Evolutionary conservation across 2,888 invertebrate genomes (phyloP), one percentile per base, ranked within the genome.

Genomic region (Smittia aterrima): DNA sequence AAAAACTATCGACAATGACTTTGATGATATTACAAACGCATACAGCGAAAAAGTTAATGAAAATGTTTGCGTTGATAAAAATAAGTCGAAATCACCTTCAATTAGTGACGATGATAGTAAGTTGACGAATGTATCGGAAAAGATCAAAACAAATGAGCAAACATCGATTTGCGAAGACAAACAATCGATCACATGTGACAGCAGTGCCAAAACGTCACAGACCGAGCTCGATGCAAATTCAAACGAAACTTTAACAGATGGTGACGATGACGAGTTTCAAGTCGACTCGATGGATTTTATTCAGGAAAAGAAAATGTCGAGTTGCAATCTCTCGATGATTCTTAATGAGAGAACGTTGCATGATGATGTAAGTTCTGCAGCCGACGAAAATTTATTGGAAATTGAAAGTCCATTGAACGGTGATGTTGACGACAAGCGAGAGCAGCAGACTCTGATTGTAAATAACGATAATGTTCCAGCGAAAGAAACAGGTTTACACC

Each of bases 341-440:
- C 70, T 70, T 41, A 24, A 67, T 27, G 53, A 24, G 53, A 18
- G 53, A 70, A 7, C 4, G 32, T 4, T 18, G 7, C 25, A 20
- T 7, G 25, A 54, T 70, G 70, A 70, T 24, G 70, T 54, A 54
- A 70, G 68, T 68, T 54, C 54, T 24, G n/a, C 24, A 41, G 67
- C 18, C 68, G 16, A 70, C 13, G 20, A 27, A 53, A 16, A 25
- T 24, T 53, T 54, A 11, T 6, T 54, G 22, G 53, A 70, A 70
- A 70, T 27, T 54, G 70, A 70, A 70, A 70, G 70, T 70, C 54
- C 70, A 70, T 70, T 54, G 70, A 41, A 47, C 24, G 32, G 32
- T 4, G 16, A 32, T 32, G 24, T 11, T n/a, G 20, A 22, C 22
- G 24, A 66, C 9, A 24, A 32, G 13, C 18, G 20, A 66, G 18